Evolutionary conservation across 2,113 vertebrate genomes (phyloP).

Genomic region (Benitochromis conjunctus): DNA sequence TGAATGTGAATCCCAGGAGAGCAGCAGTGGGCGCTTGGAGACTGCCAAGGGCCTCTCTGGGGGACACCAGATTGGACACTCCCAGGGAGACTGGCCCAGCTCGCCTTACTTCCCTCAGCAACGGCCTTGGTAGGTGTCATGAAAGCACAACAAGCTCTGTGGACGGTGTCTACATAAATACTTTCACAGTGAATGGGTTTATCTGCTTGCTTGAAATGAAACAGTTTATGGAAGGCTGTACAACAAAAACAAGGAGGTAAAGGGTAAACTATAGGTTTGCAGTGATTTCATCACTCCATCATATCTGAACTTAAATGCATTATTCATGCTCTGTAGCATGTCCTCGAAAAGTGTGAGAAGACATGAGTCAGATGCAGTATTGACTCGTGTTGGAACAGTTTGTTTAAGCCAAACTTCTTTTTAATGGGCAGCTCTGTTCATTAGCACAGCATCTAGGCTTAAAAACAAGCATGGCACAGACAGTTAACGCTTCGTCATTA

Average conservation of each 20-base stretch:
- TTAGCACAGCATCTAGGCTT: neutral
- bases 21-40: conserved; percentile 71
- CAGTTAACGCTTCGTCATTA: neutral
- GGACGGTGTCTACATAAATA: neutral
- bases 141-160: neutral
- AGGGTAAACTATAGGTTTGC: neutral
- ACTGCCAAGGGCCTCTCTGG: conserved; percentile 72
- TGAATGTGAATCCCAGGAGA: conserved; percentile 74
- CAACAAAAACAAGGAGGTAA: neutral
- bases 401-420: neutral
- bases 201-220: neutral
- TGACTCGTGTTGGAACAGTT: neutral
- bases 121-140: conserved; percentile 63
- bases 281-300: neutral
- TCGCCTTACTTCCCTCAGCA: conserved; percentile 75
- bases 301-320: neutral
- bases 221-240: neutral
- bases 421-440: neutral
- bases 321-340: neutral
- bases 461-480: neutral
- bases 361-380: neutral
- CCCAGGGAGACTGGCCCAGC: conserved; percentile 53
- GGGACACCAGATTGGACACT: conserved; percentile 42
- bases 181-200: neutral
- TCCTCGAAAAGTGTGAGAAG: neutral